These are phyloP conservation scores for Phyllopteryx taeniolatus DNA, from an alignment of 2,113 vertebrate species.

Conservation along the genomic window DNA sequence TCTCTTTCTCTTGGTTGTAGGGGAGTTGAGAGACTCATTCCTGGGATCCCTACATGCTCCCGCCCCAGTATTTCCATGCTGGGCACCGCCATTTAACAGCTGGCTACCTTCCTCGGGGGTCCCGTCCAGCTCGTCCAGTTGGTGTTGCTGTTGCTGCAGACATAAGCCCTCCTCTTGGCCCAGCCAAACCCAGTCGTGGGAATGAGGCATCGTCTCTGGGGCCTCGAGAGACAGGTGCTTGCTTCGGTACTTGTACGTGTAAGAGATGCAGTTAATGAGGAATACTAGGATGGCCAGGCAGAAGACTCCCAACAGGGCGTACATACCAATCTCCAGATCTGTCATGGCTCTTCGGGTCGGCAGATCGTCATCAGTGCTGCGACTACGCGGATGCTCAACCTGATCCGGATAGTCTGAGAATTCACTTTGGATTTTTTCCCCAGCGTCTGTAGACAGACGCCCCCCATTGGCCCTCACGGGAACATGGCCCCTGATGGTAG, in stretches of 20 bases:
- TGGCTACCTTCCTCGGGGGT: constrained; percentile 76
- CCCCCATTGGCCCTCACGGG: constrained; percentile 71
- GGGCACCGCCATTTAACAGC: constrained; percentile 78
- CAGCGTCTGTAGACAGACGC: constrained; percentile 65
- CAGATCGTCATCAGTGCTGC: constrained; percentile 76
- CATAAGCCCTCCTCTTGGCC: constrained; percentile 82
- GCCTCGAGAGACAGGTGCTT: constrained; percentile 87
- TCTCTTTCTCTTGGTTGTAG: constrained; percentile 86
- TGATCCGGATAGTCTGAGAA: constrained; percentile 86
- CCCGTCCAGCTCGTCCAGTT: constrained; percentile 78
- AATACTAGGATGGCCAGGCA: constrained; percentile 94
- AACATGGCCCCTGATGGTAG: constrained; percentile 72
- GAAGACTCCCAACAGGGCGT: constrained; percentile 92
- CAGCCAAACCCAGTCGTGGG: constrained; percentile 98
- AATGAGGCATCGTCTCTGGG: constrained; percentile 80
- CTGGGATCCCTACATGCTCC: constrained; percentile 68
- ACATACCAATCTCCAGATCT: constrained; percentile 94
- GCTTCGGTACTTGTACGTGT: constrained; percentile 86
- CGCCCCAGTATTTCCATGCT: constrained; percentile 34
- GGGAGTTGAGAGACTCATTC: constrained; percentile 76
- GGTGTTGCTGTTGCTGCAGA: constrained; percentile 76
- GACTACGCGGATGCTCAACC: constrained; percentile 76
- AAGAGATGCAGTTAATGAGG: constrained; percentile 92
- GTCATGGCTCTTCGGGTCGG: constrained; percentile 80
- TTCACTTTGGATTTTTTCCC: constrained; percentile 78